phyloP scores from a whole-genome alignment of 2,888 invertebrate species.

The Drosophila barbarae region DNA sequence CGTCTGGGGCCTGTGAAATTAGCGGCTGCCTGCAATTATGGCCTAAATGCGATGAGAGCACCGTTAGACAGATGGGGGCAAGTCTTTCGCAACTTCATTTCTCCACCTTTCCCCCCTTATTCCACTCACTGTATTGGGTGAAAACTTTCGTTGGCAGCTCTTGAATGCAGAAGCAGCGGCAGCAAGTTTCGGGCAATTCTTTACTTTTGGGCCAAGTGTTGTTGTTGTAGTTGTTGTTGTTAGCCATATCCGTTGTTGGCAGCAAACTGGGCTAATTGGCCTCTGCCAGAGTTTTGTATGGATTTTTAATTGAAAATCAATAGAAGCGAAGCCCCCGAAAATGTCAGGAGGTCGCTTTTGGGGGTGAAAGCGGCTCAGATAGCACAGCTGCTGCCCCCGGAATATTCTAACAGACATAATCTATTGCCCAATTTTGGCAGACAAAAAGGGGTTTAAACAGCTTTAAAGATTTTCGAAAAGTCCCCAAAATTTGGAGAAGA shows the following conservation, averaged over 20 bases:
- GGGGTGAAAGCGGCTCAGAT: conserved; percentile 7
- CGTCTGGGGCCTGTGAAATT: conserved; percentile 64
- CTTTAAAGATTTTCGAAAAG: conserved; percentile 10
- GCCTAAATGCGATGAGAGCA: conserved; percentile 27
- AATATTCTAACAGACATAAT: conserved; percentile 31
- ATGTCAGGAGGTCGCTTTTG: not conserved
- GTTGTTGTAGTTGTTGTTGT: conserved; percentile 56
- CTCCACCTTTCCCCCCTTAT: not conserved
- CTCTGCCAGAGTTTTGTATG: conserved; percentile 58
- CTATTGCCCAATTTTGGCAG: conserved; percentile 39
- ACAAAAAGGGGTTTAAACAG: conserved; percentile 11
- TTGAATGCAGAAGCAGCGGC: conserved; percentile 24
- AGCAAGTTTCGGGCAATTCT: conserved; percentile 30
- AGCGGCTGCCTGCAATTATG: conserved; percentile 61
- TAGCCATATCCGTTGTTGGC: conserved; percentile 67
- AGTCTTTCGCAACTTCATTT: conserved; percentile 16
- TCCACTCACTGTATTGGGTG: not conserved
- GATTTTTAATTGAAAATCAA: conserved; percentile 75
- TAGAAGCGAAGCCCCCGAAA: conserved; percentile 46
- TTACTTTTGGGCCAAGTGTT: conserved; percentile 49
- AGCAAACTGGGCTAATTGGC: conserved; percentile 71
- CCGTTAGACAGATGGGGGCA: conserved; percentile 27
- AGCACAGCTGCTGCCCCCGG: conserved; percentile 29
- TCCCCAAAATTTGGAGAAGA: not conserved
- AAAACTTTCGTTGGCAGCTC: conserved; percentile 34